Evolutionary conservation across 2,113 vertebrate species (phyloP), one percentile per base, ranked within the genome.

Genomic region (Oxygymnocypris stewartii): DNA sequence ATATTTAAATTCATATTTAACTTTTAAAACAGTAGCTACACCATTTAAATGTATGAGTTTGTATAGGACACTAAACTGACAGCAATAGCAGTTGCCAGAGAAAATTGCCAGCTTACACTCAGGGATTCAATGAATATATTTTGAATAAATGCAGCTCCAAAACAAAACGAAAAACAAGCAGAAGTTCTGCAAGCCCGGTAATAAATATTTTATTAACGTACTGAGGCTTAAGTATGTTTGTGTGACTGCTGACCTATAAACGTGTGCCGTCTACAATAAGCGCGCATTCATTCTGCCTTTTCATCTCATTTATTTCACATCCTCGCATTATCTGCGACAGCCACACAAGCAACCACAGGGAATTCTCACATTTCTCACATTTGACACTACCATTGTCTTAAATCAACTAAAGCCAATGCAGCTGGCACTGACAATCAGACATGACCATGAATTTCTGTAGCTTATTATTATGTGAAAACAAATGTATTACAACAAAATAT

Each of bases 221-320:
- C 83, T 76, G 83, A 74, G 57, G 40, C 69, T 81, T 76, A 85
- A 85, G 57, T 44, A 42, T 76, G 69, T 79, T 85, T 67, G 35
- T 73, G 35, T 78, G 69, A 74, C 83, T 76, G 75, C 63, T 84
- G 86, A 80, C 82, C 86, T 80, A 74, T 61, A 87, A 80, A 87
- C 79, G n/a, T 79, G 82, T 44, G 59, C 54, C 9, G 49, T 80
- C 63, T 84, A 73, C 57, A 31, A 31, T 76, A 59, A 82, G 12
- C 18, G 3, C 3, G 49, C 31, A 31, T 87, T 83, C 59, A 75
- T 63, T 20, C 79, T 49, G 25, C 57, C 23, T 61, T 69, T 44
- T 76, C 59, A 76, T 81, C 84, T 65, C 16, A 63, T 87, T 84
- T 82, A 63, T 82, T 83, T 67, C 61, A 78, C 81, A 87, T 49